Percentiles rank a stretch among this genome's conserved stretches.
Evolutionary conservation across 2,888 invertebrate genomes (phyloP).

Genomic region (Dasysyrphus tricinctus): DNA sequence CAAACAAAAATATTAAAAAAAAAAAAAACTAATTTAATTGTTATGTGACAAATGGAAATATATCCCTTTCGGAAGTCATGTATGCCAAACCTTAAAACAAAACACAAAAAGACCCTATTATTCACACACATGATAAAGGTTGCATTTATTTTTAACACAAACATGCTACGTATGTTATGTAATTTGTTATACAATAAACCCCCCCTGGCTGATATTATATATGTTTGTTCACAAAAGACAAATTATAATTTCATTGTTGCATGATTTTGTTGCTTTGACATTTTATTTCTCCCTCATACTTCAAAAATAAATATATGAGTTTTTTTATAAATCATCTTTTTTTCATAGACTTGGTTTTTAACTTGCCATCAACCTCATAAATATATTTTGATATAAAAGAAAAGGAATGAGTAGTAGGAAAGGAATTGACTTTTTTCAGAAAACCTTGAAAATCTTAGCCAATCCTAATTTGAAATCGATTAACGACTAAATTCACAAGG

Average conservation of each 20-base stretch:
- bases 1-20: background rate
- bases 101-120: background rate
- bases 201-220: background rate
- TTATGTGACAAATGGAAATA: slow-evolving; percentile 1
- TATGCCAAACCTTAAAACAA: background rate
- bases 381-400: background rate
- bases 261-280: slow-evolving; percentile 38
- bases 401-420: no score
- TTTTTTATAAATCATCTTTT: slow-evolving; percentile 3
- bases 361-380: background rate
- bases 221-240: background rate
- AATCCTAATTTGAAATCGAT: no score
- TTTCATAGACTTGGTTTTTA: background rate
- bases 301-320: background rate
- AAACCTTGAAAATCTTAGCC: no score
- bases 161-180: background rate
- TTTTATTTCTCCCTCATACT: background rate
- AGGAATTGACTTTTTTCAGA: no score
- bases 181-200: slow-evolving; percentile 7
- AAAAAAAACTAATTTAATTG: background rate
- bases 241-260: slow-evolving; percentile 29
- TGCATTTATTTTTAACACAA: slow-evolving; percentile 6
- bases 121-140: background rate
- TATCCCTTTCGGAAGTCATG: background rate
- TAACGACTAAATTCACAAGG: no score